A percentile compares a stretch with the other conserved stretches of the same genome.
Conservation (phyloP, 2,113 vertebrate genomes). For the Sylvilagus bachmani region DNA sequence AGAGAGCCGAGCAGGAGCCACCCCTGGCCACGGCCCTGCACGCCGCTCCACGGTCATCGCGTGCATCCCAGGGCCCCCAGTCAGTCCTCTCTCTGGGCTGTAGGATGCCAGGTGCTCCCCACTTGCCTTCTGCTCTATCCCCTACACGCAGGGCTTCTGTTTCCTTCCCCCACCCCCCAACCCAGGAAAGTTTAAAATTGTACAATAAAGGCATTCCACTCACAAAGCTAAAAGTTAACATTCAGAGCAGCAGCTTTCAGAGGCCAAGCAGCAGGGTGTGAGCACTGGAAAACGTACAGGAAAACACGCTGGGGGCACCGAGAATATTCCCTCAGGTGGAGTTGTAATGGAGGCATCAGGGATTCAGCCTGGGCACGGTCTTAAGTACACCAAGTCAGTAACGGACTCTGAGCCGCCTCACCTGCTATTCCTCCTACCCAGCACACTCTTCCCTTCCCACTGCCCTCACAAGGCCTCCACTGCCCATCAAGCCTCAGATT, state of each 20-base stretch:
- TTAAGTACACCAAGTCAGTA: background rate
- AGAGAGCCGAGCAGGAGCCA: background rate
- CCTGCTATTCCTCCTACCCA: background rate
- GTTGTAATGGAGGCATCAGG: rapidly evolving
- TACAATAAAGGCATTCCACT: background rate
- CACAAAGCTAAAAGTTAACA: background rate
- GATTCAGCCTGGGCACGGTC: background rate
- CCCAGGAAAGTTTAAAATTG: background rate
- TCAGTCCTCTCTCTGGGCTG: background rate
- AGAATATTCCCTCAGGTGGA: background rate
- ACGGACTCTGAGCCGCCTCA: background rate
- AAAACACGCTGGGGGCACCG: background rate
- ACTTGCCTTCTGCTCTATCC: background rate
- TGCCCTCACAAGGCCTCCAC: background rate
- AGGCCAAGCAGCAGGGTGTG: background rate
- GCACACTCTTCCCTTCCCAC: background rate
- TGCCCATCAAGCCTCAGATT: background rate
- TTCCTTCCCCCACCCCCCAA: background rate
- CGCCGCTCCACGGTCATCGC: no score
- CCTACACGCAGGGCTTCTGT: background rate
- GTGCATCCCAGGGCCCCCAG: no score
- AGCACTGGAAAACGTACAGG: background rate
- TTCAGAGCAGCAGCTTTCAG: background rate
- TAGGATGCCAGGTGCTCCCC: background rate
- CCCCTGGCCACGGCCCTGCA: no score